Conservation (phyloP, 2,888 invertebrate species). For the Perithous albicinctus region DNA sequence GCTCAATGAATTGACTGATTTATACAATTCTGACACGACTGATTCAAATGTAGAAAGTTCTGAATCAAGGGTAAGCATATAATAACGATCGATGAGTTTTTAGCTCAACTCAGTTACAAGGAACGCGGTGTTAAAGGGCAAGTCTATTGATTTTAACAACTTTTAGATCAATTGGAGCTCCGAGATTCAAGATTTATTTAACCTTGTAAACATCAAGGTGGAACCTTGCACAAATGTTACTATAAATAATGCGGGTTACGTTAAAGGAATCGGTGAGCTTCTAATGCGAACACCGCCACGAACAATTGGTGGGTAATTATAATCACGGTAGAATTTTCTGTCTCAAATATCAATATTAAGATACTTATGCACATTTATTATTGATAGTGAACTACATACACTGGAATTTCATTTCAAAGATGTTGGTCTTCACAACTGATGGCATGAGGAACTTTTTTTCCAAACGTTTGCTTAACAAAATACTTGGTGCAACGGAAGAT, state of each 20-base stretch:
- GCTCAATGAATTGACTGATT: no score
- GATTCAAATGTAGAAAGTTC: no score
- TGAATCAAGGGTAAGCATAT: no score
- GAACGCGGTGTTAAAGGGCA: no score
- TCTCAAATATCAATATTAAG: neutral
- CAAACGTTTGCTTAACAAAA: constrained; percentile 20
- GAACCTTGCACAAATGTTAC: neutral
- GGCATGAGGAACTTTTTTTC: constrained; percentile 42
- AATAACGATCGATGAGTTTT: no score
- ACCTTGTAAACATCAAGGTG: neutral
- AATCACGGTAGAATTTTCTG: neutral
- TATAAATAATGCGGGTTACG: neutral
- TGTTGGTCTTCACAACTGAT: constrained; percentile 59
- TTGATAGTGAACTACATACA: constrained; percentile 65
- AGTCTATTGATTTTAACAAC: no score
- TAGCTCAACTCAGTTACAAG: no score
- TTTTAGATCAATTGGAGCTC: constrained; percentile 7
- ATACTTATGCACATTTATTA: neutral
- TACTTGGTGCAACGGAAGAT: constrained; percentile 25
- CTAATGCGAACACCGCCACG: neutral
- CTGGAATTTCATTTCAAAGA: constrained; percentile 63
- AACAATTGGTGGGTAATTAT: constrained; percentile 38
- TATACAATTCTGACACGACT: no score
- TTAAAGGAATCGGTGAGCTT: neutral
- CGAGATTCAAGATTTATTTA: neutral